Evolutionary conservation across 2,888 invertebrate species (phyloP).

Genomic region (Cheilosia pagana): DNA sequence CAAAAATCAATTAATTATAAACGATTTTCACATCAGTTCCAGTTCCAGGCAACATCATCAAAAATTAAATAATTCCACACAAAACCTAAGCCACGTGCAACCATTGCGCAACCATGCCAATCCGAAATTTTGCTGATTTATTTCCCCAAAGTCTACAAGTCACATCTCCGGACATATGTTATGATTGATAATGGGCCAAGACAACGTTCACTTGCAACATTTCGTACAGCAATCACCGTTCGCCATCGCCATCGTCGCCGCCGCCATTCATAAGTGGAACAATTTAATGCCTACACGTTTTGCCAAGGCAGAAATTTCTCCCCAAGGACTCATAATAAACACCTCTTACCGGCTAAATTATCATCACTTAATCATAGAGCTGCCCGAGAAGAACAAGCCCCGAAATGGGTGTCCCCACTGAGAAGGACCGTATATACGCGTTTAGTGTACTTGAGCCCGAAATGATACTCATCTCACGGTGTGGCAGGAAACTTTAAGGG

Average conservation of each 20-base stretch:
- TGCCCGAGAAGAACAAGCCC: slow-evolving; percentile 17
- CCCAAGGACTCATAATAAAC: slow-evolving; percentile 53
- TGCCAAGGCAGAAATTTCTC: slow-evolving; percentile 58
- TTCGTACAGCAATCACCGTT: slow-evolving; percentile 41
- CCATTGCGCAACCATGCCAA: slow-evolving; percentile 2
- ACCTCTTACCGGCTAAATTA: slow-evolving; percentile 55
- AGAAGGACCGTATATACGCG: background rate
- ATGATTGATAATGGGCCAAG: slow-evolving; percentile 49
- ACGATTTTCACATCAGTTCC: slow-evolving; percentile 8
- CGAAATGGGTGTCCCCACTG: slow-evolving; percentile 1
- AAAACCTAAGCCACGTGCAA: background rate
- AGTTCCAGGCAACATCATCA: slow-evolving; percentile 15
- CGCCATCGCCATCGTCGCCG: background rate
- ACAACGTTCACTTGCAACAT: slow-evolving; percentile 41
- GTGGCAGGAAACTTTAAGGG: background rate
- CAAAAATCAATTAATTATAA: slow-evolving; percentile 51
- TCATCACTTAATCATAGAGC: slow-evolving; percentile 52
- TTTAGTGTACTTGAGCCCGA: slow-evolving; percentile 1
- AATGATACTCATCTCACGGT: slow-evolving; percentile 16
- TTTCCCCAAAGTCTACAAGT: slow-evolving; percentile 37
- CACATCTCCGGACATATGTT: slow-evolving; percentile 19
- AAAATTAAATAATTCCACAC: background rate
- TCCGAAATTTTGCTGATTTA: slow-evolving; percentile 30
- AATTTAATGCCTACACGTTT: slow-evolving; percentile 41
- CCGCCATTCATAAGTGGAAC: slow-evolving; percentile 33